Evolutionary conservation across 2,888 invertebrate species (phyloP), one percentile per base, ranked within the genome.

Genomic region (Exephanes ischioxanthus): DNA sequence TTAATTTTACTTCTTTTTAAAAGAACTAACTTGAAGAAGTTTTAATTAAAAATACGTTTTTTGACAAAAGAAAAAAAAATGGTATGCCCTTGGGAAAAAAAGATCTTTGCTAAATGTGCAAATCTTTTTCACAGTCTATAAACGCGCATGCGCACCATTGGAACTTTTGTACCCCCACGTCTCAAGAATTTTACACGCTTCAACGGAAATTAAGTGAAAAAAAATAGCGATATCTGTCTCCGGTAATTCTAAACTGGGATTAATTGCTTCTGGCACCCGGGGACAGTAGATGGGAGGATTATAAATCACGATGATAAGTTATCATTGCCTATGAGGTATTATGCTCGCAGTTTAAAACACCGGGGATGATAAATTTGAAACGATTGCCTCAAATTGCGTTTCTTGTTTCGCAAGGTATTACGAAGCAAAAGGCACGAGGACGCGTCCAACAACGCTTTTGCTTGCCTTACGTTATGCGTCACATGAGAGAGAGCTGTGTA

Each of bases 381-480:
- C 71, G 66, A 71, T 84, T 84, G 71, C 45, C 61, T 84, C 61
- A 76, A 84, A 37, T 11, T 41, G 41, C 26, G 61, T 37, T 37
- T 55, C 53, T 11, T 6, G 26, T 78, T 55, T 45, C 78, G 70
- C 70, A 78, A 78, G 58, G 7, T 61, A 70, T 61, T n/a, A n/a
- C n/a, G 58, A 58, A 53, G 16, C 14, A 5, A 22, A 58, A 58
- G 58, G n/a, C 6, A 16, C 55, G 67, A 61, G 33, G 58, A 70
- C 58, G 73, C 26, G 61, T 73, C 26, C 61, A 58, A 61, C 61
- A 61, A 61, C 30, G 45, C 41, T 63, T 16, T 22, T 58, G 22
- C 63, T 37, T 63, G n/a, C 4, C 41, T 30, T 61, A 9, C 16
- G 26, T 73, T 73, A 26, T 22, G 37, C 26, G 30, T 26, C 58